Percentiles rank a stretch among this genome's conserved stretches.
These are phyloP conservation scores for Drosophila albomicans DNA, from an alignment of 1,140 invertebrate genomes.

Conservation along the genomic window DNA sequence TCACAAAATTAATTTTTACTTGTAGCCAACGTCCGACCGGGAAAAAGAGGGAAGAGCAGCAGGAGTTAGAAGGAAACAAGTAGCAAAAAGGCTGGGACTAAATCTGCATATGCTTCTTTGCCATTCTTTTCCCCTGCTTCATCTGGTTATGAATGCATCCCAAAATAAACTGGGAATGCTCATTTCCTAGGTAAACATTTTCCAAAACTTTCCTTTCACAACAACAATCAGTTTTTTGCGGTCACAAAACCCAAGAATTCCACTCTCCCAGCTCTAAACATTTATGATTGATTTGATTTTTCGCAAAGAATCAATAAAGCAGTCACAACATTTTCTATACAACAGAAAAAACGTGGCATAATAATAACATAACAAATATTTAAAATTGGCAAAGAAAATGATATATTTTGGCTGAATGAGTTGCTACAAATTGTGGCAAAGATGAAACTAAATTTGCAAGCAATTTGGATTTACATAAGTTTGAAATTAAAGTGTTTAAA, in stretches of 20 bases:
- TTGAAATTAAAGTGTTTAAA: no score
- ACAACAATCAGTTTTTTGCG: slow-evolving; percentile 20
- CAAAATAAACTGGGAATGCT: slow-evolving; percentile 30
- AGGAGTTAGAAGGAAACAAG: not conserved
- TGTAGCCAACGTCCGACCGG: slow-evolving; percentile 16
- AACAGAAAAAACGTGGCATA: not conserved
- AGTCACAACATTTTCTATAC: slow-evolving; percentile 2
- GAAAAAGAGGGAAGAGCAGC: not conserved
- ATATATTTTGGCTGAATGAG: not conserved
- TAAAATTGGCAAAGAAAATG: not conserved
- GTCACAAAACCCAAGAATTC: slow-evolving; percentile 1
- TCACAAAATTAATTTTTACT: slow-evolving; percentile 59
- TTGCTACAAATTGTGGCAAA: not conserved
- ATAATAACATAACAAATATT: not conserved
- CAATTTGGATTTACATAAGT: no score
- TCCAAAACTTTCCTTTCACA: slow-evolving; percentile 26
- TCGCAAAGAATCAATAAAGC: slow-evolving; percentile 1
- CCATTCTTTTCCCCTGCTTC: slow-evolving; percentile 3
- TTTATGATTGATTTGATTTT: slow-evolving; percentile 36
- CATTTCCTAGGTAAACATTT: slow-evolving; percentile 45
- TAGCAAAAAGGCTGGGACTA: slow-evolving; percentile 7
- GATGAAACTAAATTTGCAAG: not conserved
- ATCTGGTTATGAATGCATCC: slow-evolving; percentile 18
- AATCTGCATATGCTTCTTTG: slow-evolving; percentile 40
- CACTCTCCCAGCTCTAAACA: not conserved